These are phyloP conservation scores for Trichosurus vulpecula DNA, from an alignment of 2,797 vertebrate species.

Conservation along the genomic window DNA sequence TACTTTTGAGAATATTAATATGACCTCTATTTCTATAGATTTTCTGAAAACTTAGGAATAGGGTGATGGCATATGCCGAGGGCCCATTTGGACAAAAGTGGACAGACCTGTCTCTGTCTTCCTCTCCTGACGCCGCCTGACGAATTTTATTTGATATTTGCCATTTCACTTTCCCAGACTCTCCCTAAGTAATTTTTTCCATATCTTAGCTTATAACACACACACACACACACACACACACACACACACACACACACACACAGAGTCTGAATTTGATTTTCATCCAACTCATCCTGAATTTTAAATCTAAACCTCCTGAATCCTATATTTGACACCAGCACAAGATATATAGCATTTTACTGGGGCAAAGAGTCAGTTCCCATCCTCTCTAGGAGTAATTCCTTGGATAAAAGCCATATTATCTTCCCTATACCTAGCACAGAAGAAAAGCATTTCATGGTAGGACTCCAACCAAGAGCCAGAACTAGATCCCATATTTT, in stretches of 20 bases:
- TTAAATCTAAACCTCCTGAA: neutral
- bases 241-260: neutral
- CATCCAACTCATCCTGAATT: neutral
- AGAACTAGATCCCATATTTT: neutral
- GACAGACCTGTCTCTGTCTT: neutral
- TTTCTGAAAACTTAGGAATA: neutral
- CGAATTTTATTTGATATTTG: neutral
- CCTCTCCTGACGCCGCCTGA: neutral
- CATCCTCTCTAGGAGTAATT: neutral
- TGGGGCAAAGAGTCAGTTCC: neutral
- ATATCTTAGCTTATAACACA: neutral
- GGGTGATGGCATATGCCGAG: neutral
- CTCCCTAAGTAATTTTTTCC: conserved; percentile 33
- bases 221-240: neutral
- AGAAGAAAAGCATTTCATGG: neutral
- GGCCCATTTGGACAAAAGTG: neutral
- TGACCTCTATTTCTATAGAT: neutral
- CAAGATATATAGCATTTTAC: neutral
- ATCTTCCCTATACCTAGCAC: neutral
- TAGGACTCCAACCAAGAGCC: neutral
- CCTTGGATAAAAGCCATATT: neutral
- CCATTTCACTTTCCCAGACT: neutral
- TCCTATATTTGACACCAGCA: neutral
- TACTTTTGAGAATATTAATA: neutral
- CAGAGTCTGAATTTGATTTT: conserved; percentile 2